phyloP scores from a whole-genome alignment of 2,797 vertebrate genomes.

The Limnodromus scolopaceus region DNA sequence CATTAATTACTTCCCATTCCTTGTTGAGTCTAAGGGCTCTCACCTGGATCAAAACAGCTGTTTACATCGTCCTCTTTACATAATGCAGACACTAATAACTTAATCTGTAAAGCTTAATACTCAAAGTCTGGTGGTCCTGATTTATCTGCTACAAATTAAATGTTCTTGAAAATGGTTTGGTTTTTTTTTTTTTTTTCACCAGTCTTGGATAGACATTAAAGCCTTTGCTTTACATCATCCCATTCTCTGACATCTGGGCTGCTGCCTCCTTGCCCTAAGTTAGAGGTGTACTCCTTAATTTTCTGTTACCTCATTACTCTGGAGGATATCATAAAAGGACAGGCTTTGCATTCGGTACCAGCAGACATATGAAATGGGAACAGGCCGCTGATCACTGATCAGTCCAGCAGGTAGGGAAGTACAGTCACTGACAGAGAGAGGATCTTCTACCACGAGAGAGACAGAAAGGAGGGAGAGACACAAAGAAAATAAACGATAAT shows the following conservation, averaged over 20 bases:
- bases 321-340: conserved; percentile 89
- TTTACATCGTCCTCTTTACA: background rate
- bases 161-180: background rate
- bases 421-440: conserved; percentile 85
- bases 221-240: background rate
- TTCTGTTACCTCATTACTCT: conserved; percentile 86
- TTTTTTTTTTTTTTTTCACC: background rate
- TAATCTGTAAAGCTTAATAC: background rate
- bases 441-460: conserved; percentile 83
- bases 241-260: background rate
- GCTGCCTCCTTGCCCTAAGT: background rate
- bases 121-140: background rate
- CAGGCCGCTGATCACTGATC: conserved; percentile 85
- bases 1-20: background rate
- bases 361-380: conserved; percentile 87
- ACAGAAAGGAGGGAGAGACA: conserved; percentile 72
- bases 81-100: background rate
- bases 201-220: background rate
- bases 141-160: background rate
- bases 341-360: conserved; percentile 89
- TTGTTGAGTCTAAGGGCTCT: background rate
- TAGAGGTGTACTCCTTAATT: background rate
- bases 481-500: conserved; percentile 71
- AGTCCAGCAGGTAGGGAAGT: conserved; percentile 83
- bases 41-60: background rate